Percentiles rank a stretch among this genome's conserved stretches.
These are phyloP conservation scores for Poeciliopsis paucimaculata DNA, from an alignment of 2,797 vertebrate species.

Conservation along the genomic window DNA sequence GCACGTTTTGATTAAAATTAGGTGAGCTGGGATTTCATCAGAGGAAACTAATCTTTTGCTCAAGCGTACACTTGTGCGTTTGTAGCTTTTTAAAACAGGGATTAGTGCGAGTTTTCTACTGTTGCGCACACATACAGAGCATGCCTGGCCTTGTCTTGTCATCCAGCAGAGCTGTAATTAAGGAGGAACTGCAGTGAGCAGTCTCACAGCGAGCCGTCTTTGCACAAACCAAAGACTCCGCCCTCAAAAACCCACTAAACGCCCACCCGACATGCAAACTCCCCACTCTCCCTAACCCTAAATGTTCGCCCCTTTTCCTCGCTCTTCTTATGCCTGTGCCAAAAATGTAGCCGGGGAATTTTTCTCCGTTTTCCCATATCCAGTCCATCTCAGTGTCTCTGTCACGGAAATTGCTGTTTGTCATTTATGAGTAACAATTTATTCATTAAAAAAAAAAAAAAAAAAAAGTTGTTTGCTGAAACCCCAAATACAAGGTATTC, in stretches of 20 bases:
- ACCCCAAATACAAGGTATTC: not conserved
- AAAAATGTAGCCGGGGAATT: conserved; percentile 62
- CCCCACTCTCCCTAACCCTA: conserved; percentile 59
- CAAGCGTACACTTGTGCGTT: conserved; percentile 55
- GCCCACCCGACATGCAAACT: conserved; percentile 59
- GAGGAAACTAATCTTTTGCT: conserved; percentile 52
- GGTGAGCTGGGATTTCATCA: conserved; percentile 52
- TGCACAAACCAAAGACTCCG: conserved; percentile 72
- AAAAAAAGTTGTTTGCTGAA: not conserved
- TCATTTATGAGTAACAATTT: conserved; percentile 3
- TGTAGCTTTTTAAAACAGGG: conserved; percentile 24
- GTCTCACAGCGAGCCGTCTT: conserved; percentile 58
- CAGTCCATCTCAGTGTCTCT: conserved; percentile 6
- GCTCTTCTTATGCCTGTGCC: conserved; percentile 38
- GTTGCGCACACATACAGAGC: conserved; percentile 48
- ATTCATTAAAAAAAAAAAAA: not conserved
- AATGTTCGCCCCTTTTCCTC: conserved; percentile 55
- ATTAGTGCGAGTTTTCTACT: conserved; percentile 28
- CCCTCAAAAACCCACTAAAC: conserved; percentile 70
- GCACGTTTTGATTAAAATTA: conserved; percentile 17
- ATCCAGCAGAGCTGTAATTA: conserved; percentile 73
- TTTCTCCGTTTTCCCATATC: conserved; percentile 44
- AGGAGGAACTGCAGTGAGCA: conserved; percentile 66
- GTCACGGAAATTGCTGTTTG: not conserved
- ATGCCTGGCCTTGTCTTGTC: conserved; percentile 78